phyloP scores from a whole-genome alignment of 2,797 vertebrate species.

The Rhodeus uyekii region DNA sequence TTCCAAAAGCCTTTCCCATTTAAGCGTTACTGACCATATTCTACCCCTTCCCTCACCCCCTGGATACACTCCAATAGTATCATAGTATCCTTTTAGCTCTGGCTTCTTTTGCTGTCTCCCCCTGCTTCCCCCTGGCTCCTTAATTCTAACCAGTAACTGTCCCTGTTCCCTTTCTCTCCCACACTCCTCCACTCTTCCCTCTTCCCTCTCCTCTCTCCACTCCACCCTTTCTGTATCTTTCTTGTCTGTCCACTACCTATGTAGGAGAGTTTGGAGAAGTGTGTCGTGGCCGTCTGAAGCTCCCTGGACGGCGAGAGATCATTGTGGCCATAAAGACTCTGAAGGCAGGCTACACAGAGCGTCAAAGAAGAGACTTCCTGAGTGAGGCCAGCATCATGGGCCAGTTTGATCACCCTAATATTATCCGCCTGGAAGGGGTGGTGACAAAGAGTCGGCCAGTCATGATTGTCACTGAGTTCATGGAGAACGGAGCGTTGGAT shows the following conservation, averaged over 20 bases:
- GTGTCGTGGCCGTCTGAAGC: conserved; percentile 94
- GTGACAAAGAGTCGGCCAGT: conserved; percentile 98
- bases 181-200: conserved; percentile 72
- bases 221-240: conserved; percentile 59
- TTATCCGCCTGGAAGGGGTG: conserved; percentile 95
- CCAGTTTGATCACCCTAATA: conserved; percentile 98
- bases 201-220: conserved; percentile 64
- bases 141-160: conserved; percentile 64
- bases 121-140: conserved; percentile 59
- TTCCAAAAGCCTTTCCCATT: neutral
- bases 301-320: conserved; percentile 94
- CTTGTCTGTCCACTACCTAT: conserved; percentile 61
- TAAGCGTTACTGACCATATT: conserved; percentile 16
- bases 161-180: conserved; percentile 66
- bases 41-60: conserved; percentile 11
- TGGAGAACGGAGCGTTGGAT: conserved; percentile 97
- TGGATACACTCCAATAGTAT: conserved; percentile 31
- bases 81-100: conserved; percentile 60
- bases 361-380: conserved; percentile 94
- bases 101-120: conserved; percentile 69
- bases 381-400: conserved; percentile 98
- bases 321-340: conserved; percentile 98
- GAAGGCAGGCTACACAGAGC: conserved; percentile 96
- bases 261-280: conserved; percentile 98
- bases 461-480: conserved; percentile 99